phyloP scores from a whole-genome alignment of 1,140 invertebrate species.

The Chelonus insularis region DNA sequence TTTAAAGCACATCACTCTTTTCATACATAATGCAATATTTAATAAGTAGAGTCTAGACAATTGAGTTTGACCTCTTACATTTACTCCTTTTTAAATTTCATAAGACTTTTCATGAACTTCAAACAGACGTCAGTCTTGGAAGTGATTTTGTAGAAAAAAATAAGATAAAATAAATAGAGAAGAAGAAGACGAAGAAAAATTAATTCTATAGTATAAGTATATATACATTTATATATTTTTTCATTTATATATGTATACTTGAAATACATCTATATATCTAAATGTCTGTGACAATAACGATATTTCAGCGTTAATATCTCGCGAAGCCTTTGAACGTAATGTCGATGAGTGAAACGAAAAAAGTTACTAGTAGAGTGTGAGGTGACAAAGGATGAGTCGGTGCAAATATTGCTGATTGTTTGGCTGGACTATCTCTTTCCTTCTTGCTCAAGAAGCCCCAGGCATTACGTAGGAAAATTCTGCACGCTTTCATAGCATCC shows the following conservation, averaged over 20 bases:
- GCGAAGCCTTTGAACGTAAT: background rate
- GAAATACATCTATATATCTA: background rate
- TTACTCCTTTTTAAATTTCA: background rate
- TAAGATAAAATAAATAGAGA: slow-evolving; percentile 2
- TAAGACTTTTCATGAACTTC: background rate
- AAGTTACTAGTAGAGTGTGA: background rate
- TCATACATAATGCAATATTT: background rate
- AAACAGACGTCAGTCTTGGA: background rate
- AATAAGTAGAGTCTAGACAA: slow-evolving; percentile 5
- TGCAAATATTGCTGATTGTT: slow-evolving; percentile 31
- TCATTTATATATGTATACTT: too few relatives aligned
- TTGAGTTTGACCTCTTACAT: background rate
- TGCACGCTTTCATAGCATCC: slow-evolving; percentile 7
- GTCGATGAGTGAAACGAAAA: slow-evolving; percentile 12
- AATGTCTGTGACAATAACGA: slow-evolving; percentile 24
- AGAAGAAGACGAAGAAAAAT: background rate
- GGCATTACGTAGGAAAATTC: slow-evolving; percentile 24
- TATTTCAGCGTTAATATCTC: slow-evolving; percentile 27
- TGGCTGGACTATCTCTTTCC: slow-evolving; percentile 22
- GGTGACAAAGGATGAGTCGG: slow-evolving; percentile 26
- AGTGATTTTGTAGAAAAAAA: background rate
- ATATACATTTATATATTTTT: too few relatives aligned
- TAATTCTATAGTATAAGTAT: too few relatives aligned
- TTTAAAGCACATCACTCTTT: too few relatives aligned
- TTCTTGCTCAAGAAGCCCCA: background rate